These are phyloP conservation scores for Magallana angulata DNA, from an alignment of 1,140 invertebrate species.

Conservation along the genomic window DNA sequence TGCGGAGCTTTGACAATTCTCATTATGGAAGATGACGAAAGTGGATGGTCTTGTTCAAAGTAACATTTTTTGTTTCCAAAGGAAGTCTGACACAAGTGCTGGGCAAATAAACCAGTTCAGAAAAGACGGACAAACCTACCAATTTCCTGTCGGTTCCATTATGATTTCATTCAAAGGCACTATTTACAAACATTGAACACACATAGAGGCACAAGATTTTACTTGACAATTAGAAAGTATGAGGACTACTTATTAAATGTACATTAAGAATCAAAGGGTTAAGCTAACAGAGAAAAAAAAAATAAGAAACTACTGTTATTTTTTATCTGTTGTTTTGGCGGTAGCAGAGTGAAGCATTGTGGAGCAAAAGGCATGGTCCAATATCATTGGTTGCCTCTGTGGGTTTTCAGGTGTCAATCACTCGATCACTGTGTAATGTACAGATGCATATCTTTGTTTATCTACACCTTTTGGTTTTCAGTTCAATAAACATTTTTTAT, in stretches of 20 bases:
- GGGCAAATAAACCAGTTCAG: neutral
- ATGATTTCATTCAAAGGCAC: constrained; percentile 23
- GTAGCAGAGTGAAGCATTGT: neutral
- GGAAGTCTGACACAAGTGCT: constrained; percentile 26
- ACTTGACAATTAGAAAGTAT: constrained; percentile 10
- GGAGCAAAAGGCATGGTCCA: neutral
- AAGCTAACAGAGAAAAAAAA: neutral
- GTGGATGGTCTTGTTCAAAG: neutral
- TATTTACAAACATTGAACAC: constrained; percentile 35
- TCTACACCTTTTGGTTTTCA: neutral
- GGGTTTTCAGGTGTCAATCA: constrained; percentile 27
- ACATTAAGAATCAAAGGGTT: neutral
- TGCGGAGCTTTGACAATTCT: neutral
- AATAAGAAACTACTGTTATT: neutral
- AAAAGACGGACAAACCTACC: constrained; percentile 29
- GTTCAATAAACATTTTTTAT: neutral
- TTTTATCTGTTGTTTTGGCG: neutral
- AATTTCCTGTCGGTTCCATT: constrained; percentile 33
- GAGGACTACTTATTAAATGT: neutral
- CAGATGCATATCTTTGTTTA: constrained; percentile 29
- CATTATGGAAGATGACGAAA: constrained; percentile 13
- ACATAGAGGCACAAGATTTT: constrained; percentile 25
- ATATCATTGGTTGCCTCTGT: constrained; percentile 20
- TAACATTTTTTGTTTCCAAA: constrained; percentile 37
- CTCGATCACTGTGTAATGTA: neutral